A percentile compares a stretch with the other conserved stretches of the same genome.
Conservation (phyloP, 1,140 invertebrate genomes). For the Heterodera schachtii region DNA sequence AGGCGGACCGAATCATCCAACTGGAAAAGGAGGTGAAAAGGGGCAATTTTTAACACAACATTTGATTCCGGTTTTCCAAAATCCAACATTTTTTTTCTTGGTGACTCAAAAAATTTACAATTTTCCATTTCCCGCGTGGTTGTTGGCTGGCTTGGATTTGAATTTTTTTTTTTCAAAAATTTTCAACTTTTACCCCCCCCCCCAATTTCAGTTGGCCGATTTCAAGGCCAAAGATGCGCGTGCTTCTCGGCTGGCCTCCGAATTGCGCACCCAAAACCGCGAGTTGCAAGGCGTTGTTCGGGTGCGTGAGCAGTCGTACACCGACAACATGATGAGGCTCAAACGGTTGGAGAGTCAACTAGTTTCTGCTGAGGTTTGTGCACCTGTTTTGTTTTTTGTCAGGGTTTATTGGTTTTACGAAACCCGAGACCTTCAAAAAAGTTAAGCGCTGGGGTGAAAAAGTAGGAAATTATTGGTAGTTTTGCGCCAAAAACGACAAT, state of each 20-base stretch:
- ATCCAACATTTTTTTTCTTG: neutral
- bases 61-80: neutral
- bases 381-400: neutral
- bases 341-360: neutral
- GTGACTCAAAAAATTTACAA: no score
- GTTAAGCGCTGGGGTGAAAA: no score
- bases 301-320: slow-evolving; percentile 8
- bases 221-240: slow-evolving; percentile 1
- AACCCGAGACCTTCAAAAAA: no score
- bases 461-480: no score
- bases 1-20: slow-evolving; percentile 2
- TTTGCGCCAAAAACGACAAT: no score
- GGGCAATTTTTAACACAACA: neutral
- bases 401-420: no score
- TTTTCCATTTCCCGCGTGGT: no score
- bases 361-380: slow-evolving; percentile 1
- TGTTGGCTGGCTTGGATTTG: no score
- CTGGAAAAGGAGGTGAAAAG: slow-evolving; percentile 15
- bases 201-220: neutral
- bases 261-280: slow-evolving; percentile 5
- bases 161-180: no score
- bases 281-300: slow-evolving; percentile 17
- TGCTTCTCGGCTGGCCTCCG: neutral
- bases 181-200: no score
- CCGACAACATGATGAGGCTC: neutral